These are phyloP conservation scores for Axea sp. DNA, from an alignment of 2,888 invertebrate genomes.

Conservation along the genomic window DNA sequence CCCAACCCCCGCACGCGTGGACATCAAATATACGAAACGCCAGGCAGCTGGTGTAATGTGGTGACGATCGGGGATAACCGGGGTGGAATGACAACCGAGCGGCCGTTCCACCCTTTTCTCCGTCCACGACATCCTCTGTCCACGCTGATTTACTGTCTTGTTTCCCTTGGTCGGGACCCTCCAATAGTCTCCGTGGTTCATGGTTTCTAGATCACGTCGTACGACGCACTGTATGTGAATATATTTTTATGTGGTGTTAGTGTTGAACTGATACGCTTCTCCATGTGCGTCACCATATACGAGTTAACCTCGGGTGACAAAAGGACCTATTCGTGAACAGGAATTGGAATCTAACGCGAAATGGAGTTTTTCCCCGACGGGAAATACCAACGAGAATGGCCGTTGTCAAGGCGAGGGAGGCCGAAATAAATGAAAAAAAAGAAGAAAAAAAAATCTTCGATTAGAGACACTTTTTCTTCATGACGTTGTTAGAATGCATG, in stretches of 20 bases:
- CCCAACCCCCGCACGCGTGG: slow-evolving; percentile 43
- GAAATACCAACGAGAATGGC: slow-evolving; percentile 56
- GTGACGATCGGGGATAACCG: slow-evolving; percentile 72
- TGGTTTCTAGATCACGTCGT: slow-evolving; percentile 68
- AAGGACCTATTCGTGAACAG: slow-evolving; percentile 57
- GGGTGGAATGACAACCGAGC: slow-evolving; percentile 64
- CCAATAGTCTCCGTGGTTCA: slow-evolving; percentile 67
- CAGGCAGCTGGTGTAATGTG: slow-evolving; percentile 69
- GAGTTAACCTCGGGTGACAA: slow-evolving; percentile 46
- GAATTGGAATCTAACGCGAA: slow-evolving; percentile 64
- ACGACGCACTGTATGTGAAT: slow-evolving; percentile 60
- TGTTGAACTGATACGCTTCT: slow-evolving; percentile 48
- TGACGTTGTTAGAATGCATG: too few species aligned
- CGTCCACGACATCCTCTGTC: slow-evolving; percentile 51
- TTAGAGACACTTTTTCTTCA: too few species aligned
- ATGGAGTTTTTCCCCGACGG: slow-evolving; percentile 60
- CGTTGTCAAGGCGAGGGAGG: slow-evolving; percentile 37
- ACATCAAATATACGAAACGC: slow-evolving; percentile 49
- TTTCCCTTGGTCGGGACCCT: slow-evolving; percentile 66
- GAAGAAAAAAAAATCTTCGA: too few species aligned
- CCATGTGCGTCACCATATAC: slow-evolving; percentile 15
- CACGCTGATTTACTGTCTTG: slow-evolving; percentile 66
- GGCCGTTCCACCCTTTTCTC: slow-evolving; percentile 62
- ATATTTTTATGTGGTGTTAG: slow-evolving; percentile 52
- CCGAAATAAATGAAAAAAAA: slow-evolving; percentile 37